A percentile compares a stretch with the other conserved stretches of the same genome.
These are phyloP conservation scores for Acleris laterana DNA, from an alignment of 2,888 invertebrate genomes.

Conservation along the genomic window DNA sequence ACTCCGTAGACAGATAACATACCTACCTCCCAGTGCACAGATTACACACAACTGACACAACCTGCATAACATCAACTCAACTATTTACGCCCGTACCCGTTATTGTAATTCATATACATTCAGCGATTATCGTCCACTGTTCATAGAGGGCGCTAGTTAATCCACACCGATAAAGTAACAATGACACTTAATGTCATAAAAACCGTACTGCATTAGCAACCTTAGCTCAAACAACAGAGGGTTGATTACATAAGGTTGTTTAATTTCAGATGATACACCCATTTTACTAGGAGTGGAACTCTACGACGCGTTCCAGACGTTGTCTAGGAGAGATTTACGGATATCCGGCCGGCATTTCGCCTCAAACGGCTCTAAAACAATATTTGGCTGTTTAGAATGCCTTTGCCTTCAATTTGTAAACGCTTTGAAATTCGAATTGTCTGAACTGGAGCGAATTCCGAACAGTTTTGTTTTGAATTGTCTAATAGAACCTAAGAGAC, in stretches of 20 bases:
- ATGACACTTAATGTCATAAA: no score
- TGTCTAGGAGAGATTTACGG: constrained; percentile 45
- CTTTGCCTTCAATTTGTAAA: constrained; percentile 36
- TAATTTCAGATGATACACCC: no score
- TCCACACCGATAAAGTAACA: neutral
- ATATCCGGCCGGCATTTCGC: constrained; percentile 46
- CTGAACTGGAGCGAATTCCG: constrained; percentile 33
- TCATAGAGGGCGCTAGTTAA: constrained; percentile 30
- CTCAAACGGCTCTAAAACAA: constrained; percentile 38
- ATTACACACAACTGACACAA: constrained; percentile 27
- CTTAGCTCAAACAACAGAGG: no score
- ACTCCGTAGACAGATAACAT: constrained; percentile 19
- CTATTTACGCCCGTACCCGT: constrained; percentile 2
- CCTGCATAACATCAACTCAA: constrained; percentile 24
- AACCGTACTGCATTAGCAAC: no score
- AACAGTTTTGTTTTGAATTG: constrained; percentile 5
- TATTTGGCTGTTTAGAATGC: constrained; percentile 40
- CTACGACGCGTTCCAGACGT: constrained; percentile 37
- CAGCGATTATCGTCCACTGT: constrained; percentile 13
- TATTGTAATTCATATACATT: constrained; percentile 18
- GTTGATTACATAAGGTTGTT: no score
- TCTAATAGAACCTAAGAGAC: constrained; percentile 7
- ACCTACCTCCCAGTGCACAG: constrained; percentile 4
- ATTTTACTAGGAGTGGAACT: constrained; percentile 7
- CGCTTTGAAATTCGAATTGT: constrained; percentile 16